Percentiles rank a stretch among this genome's conserved stretches.
Conservation (phyloP, 2,113 vertebrate species). For the Grammomys dolichurus region DNA sequence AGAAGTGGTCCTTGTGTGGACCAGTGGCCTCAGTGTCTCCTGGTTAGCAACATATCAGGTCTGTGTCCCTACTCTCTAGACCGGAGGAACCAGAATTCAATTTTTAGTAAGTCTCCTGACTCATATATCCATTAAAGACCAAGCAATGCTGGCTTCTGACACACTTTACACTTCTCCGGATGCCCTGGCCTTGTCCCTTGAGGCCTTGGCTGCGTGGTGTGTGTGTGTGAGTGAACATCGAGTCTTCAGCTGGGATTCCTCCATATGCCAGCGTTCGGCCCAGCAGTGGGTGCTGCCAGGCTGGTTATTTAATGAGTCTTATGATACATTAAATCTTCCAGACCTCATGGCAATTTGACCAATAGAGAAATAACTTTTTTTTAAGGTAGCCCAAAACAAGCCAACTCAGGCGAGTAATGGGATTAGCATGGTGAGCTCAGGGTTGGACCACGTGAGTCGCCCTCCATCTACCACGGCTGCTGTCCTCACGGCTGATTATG, state of each 20-base stretch:
- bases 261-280: background rate
- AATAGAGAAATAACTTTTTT: slow-evolving; percentile 73
- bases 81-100: background rate
- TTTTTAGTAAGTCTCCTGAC: background rate
- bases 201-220: background rate
- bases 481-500: slow-evolving; percentile 84
- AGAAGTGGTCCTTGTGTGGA: background rate
- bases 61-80: background rate
- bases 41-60: background rate
- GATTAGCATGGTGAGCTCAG: slow-evolving; percentile 82
- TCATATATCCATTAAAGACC: accelerated
- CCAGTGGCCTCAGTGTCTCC: background rate
- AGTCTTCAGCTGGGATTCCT: background rate
- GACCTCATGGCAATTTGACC: slow-evolving; percentile 52
- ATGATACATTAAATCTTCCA: slow-evolving; percentile 76
- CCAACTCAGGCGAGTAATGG: slow-evolving; percentile 82
- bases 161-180: too few species aligned
- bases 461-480: slow-evolving; percentile 82
- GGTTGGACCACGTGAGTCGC: slow-evolving; percentile 75
- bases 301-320: slow-evolving; percentile 18
- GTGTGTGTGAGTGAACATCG: background rate
- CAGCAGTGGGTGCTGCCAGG: background rate
- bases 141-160: background rate
- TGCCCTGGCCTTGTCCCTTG: background rate
- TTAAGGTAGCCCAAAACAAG: slow-evolving; percentile 76